A percentile compares a stretch with the other conserved stretches of the same genome.
These are phyloP conservation scores for Eretmochelys imbricata DNA, from an alignment of 2,113 vertebrate genomes.

Conservation along the genomic window DNA sequence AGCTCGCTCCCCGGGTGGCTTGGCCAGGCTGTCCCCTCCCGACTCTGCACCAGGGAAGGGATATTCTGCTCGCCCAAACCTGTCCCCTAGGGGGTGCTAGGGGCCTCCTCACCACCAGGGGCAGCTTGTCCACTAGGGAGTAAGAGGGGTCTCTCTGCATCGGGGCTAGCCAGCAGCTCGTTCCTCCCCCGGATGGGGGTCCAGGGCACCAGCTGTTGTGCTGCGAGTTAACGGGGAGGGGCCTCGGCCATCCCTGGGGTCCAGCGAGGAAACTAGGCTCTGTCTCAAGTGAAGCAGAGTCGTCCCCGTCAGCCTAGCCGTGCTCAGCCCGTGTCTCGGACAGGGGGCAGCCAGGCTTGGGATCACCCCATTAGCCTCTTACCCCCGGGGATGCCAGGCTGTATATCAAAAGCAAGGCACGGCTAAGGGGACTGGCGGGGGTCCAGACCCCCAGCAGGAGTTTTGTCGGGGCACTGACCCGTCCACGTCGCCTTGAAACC, in stretches of 20 bases:
- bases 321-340: not conserved
- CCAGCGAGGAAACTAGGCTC: not conserved
- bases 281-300: no score
- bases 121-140: not conserved
- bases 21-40: not conserved
- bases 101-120: not conserved
- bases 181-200: not conserved
- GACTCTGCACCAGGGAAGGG: not conserved
- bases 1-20: no score
- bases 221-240: no score
- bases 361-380: not conserved
- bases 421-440: not conserved
- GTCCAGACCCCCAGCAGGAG: not conserved
- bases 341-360: not conserved
- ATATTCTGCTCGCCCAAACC: not conserved
- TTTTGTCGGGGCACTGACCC: not conserved
- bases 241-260: not conserved
- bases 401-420: not conserved
- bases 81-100: not conserved
- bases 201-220: not conserved
- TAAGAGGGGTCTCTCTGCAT: no score
- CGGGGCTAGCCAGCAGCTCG: not conserved
- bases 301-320: not conserved
- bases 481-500: not conserved
- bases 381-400: not conserved